Conservation (phyloP, 2,113 vertebrate species). For the Pomatostomus ruficeps region DNA sequence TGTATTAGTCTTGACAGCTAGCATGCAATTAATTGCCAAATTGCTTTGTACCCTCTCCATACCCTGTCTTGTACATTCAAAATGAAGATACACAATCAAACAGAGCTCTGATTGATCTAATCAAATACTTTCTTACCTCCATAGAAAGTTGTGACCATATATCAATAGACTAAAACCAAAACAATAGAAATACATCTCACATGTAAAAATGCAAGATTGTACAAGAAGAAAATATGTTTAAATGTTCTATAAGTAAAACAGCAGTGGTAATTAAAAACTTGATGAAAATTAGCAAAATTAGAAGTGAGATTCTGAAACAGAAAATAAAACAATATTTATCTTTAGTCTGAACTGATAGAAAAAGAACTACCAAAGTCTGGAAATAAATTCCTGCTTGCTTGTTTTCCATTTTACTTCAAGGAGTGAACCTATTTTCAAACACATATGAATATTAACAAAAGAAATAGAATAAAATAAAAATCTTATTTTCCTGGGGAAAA, state of each 20-base stretch:
- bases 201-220: not conserved
- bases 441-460: not conserved
- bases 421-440: not conserved
- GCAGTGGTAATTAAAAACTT: not conserved
- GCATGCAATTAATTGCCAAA: not conserved
- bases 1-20: not conserved
- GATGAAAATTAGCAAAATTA: not conserved
- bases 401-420: not conserved
- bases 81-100: not conserved
- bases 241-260: not conserved
- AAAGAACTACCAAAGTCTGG: not conserved
- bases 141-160: not conserved
- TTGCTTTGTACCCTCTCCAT: not conserved
- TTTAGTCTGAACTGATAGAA: not conserved
- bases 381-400: not conserved
- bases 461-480: not conserved
- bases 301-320: not conserved
- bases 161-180: not conserved
- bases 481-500: not conserved
- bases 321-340: not conserved
- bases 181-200: not conserved
- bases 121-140: not conserved
- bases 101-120: not conserved
- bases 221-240: not conserved
- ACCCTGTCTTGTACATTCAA: not conserved